Percentiles rank a stretch among this genome's conserved stretches.
phyloP scores from a whole-genome alignment of 1,140 invertebrate genomes.

The Patella vulgata region DNA sequence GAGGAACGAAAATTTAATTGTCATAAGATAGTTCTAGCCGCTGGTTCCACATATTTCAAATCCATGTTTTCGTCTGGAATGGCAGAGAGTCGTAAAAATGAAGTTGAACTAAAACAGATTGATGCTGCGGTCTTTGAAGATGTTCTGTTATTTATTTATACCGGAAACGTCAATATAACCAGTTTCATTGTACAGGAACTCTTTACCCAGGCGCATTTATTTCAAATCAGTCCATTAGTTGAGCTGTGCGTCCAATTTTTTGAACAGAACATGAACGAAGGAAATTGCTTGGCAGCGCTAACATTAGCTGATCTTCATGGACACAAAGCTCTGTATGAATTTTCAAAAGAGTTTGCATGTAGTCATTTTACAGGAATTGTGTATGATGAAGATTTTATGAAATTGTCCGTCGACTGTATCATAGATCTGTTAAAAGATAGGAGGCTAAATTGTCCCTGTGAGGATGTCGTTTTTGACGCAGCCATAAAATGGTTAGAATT shows the following conservation, averaged over 20 bases:
- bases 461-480: constrained; percentile 53
- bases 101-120: constrained; percentile 52
- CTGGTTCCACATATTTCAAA: constrained; percentile 57
- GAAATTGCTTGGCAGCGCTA: constrained; percentile 54
- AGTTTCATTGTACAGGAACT: constrained; percentile 48
- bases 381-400: constrained; percentile 55
- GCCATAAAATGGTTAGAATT: constrained; percentile 54
- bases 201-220: constrained; percentile 56
- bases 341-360: constrained; percentile 50
- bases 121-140: constrained; percentile 54
- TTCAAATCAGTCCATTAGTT: constrained; percentile 52
- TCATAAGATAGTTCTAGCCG: constrained; percentile 56
- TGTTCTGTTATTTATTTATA: constrained; percentile 59
- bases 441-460: constrained; percentile 47
- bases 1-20: constrained; percentile 50
- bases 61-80: constrained; percentile 62
- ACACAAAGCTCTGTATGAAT: constrained; percentile 50
- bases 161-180: constrained; percentile 54
- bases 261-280: constrained; percentile 53
- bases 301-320: constrained; percentile 55
- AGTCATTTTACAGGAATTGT: constrained; percentile 46
- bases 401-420: constrained; percentile 51
- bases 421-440: constrained; percentile 52
- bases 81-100: constrained; percentile 55
- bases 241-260: constrained; percentile 58